phyloP scores from a whole-genome alignment of 2,113 vertebrate genomes.

The Solea senegalensis region DNA sequence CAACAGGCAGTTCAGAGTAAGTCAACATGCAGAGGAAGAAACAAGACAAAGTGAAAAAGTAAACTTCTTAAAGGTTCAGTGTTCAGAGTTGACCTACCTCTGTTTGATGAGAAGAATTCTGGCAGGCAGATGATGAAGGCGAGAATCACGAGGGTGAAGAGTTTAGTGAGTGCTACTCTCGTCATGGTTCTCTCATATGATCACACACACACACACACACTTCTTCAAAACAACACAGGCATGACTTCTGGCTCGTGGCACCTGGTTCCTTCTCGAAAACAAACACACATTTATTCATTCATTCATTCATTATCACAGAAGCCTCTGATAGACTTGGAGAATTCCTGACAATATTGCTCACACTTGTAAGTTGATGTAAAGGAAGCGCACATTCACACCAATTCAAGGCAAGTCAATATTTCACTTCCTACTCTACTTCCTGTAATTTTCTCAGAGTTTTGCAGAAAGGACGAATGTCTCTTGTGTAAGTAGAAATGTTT shows the following conservation, averaged over 20 bases:
- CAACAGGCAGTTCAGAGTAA: background rate
- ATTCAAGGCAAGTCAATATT: conserved; percentile 5
- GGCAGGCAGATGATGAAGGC: conserved; percentile 88
- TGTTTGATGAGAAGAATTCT: conserved; percentile 85
- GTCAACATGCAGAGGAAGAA: conserved; percentile 10
- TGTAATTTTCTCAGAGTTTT: conserved; percentile 59
- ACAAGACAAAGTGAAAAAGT: conserved; percentile 5
- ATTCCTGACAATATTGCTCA: background rate
- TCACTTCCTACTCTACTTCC: conserved; percentile 77
- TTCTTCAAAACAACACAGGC: conserved; percentile 1
- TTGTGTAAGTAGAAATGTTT: conserved; percentile 51
- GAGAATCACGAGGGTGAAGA: conserved; percentile 82
- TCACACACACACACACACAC: background rate
- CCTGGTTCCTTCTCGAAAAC: conserved; percentile 29
- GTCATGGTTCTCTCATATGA: conserved; percentile 79
- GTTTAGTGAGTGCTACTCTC: conserved; percentile 79
- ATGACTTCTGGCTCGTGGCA: conserved; percentile 20
- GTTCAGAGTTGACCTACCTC: conserved; percentile 75
- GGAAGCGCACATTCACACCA: background rate
- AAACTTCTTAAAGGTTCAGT: background rate
- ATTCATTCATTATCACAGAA: background rate
- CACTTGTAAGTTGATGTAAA: background rate
- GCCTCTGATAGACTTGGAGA: background rate
- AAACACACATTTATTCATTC: conserved; percentile 5
- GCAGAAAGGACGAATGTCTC: conserved; percentile 15